A percentile compares a stretch with the other conserved stretches of the same genome.
phyloP scores from a whole-genome alignment of 1,140 invertebrate genomes.

The Aphidius gifuensis region DNA sequence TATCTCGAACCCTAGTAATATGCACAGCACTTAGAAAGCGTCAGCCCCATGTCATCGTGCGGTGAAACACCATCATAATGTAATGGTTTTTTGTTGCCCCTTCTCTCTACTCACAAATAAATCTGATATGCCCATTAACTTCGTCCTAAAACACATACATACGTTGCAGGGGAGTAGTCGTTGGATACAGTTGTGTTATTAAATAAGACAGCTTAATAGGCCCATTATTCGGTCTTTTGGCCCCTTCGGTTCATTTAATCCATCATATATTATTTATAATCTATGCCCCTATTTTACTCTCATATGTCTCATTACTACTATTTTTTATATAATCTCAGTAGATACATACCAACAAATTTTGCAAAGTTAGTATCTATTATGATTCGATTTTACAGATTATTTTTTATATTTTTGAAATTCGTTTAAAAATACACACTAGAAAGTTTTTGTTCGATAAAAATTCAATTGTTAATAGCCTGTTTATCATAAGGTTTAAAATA shows the following conservation, averaged over 20 bases:
- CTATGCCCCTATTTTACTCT: slow-evolving; percentile 31
- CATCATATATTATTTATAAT: slow-evolving; percentile 52
- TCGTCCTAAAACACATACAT: neutral
- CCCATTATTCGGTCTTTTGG: slow-evolving; percentile 47
- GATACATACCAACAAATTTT: too few species aligned
- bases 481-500: too few species aligned
- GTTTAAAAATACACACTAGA: slow-evolving; percentile 18
- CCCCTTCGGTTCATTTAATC: slow-evolving; percentile 45
- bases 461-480: too few species aligned
- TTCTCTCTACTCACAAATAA: slow-evolving; percentile 29
- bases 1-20: slow-evolving; percentile 32
- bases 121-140: slow-evolving; percentile 32
- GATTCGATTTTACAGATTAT: slow-evolving; percentile 9
- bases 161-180: slow-evolving; percentile 47
- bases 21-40: slow-evolving; percentile 18
- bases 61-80: slow-evolving; percentile 28
- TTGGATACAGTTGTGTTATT: slow-evolving; percentile 49
- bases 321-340: slow-evolving; percentile 30
- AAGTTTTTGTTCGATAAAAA: too few species aligned
- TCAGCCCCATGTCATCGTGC: slow-evolving; percentile 16
- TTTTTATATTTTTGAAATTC: slow-evolving; percentile 25
- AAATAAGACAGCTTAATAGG: slow-evolving; percentile 58
- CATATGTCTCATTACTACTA: slow-evolving; percentile 23
- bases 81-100: slow-evolving; percentile 18
- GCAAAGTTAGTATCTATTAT: slow-evolving; percentile 1